phyloP scores from a whole-genome alignment of 1,140 invertebrate genomes.

The Formica selysi region DNA sequence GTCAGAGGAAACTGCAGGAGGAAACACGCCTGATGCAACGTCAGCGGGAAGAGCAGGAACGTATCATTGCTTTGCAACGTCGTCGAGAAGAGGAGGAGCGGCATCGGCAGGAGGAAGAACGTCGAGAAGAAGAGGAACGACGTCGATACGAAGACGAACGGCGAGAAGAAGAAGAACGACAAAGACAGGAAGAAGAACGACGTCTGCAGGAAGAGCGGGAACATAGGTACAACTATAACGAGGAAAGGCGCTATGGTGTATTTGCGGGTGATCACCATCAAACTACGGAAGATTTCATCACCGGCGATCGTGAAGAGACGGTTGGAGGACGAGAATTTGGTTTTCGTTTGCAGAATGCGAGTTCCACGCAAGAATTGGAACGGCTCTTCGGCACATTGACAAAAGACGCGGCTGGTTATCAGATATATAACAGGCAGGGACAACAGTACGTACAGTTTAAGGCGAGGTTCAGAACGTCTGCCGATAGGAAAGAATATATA shows the following conservation, averaged over 20 bases:
- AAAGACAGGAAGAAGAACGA: slow-evolving; percentile 49
- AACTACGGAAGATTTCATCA: slow-evolving; percentile 70
- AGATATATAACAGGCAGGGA: slow-evolving; percentile 71
- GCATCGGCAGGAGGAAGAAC: slow-evolving; percentile 47
- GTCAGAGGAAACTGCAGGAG: slow-evolving; percentile 24
- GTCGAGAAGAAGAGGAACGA: slow-evolving; percentile 6
- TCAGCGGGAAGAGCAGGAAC: slow-evolving; percentile 64
- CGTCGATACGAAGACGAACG: not conserved
- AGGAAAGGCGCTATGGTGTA: slow-evolving; percentile 51
- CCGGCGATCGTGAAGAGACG: slow-evolving; percentile 78
- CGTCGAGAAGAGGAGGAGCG: slow-evolving; percentile 66
- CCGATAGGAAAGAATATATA: slow-evolving; percentile 77
- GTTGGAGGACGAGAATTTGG: slow-evolving; percentile 71
- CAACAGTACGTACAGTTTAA: slow-evolving; percentile 78
- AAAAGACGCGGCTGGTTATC: slow-evolving; percentile 66
- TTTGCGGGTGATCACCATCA: not conserved
- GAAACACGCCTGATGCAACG: slow-evolving; percentile 38
- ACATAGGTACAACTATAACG: slow-evolving; percentile 68
- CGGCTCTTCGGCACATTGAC: slow-evolving; percentile 75
- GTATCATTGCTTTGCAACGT: slow-evolving; percentile 8
- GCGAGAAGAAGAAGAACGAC: slow-evolving; percentile 39
- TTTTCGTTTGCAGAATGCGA: slow-evolving; percentile 74
- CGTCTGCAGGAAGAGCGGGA: slow-evolving; percentile 41
- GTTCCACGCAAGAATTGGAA: slow-evolving; percentile 69
- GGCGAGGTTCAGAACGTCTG: slow-evolving; percentile 73